Evolutionary conservation across 2,113 vertebrate species (phyloP), one percentile per base, ranked within the genome.

Genomic region (Carassius carassius): DNA sequence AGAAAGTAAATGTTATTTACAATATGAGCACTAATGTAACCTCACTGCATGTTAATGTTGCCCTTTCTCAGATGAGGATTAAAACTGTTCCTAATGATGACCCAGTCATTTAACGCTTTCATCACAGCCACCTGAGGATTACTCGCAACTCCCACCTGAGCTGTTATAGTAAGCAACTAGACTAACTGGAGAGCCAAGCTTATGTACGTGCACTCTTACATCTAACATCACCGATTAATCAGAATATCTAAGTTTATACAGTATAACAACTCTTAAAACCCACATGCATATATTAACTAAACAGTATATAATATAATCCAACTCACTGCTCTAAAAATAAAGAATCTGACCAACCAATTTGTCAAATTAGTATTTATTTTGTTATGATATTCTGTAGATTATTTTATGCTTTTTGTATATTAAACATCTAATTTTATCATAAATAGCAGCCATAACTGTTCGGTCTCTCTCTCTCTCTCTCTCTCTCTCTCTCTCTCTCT

Each of bases 1-100:
- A 87, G 84, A 92, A 89, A 85, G 88, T 89, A 91, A 92, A 93
- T 91, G 87, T 90, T 87, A 90, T 81, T 87, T 85, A 89, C 65
- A 88, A 90, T 84, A 91, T 83, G 80, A 91, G 49, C 89, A 89
- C 91, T 92, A 87, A 92, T 92, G 86, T 89, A 81, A 81, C 81
- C 87, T 86, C 90, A 90, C 83, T 89, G 84, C 72, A 84, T 91
- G 89, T 90, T 87, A 92, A 91, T 86, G 62, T 81, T 76, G 84
- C 78, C 72, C 83, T 90, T 85, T 90, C 76, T 90, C 86, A 72
- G 80, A 70, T 77, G 84, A 84, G 78, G 89, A 90, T 87, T 56
- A 41, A 86, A 83, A 91, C 54, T 41, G 51, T 82, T 83, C 86
- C 63, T 54, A 14, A 89, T 88, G 82, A 78, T 78, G 85, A 70